phyloP scores from a whole-genome alignment of 2,888 invertebrate species.

The Cryptocephalus moraei region DNA sequence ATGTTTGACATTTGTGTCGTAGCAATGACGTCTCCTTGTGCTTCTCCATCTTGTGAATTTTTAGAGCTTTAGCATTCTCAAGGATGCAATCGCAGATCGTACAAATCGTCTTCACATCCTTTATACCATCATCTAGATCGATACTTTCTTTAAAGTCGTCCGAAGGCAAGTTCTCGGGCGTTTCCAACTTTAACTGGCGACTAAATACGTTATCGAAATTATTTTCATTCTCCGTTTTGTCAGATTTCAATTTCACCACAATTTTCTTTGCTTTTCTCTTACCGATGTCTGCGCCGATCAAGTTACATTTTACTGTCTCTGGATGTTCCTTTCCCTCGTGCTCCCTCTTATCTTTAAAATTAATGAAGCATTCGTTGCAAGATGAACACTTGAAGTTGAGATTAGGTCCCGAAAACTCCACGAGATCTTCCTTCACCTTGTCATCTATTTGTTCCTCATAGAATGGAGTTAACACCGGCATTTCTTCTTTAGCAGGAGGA shows the following conservation, averaged over 20 bases:
- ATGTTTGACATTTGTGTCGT: constrained; percentile 47
- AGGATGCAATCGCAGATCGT: constrained; percentile 27
- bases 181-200: constrained; percentile 30
- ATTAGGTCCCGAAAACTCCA: constrained; percentile 34
- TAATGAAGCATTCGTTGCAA: constrained; percentile 48
- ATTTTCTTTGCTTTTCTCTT: constrained; percentile 31
- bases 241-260: constrained; percentile 27
- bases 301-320: constrained; percentile 27
- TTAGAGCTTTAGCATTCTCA: constrained; percentile 25
- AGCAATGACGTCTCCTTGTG: constrained; percentile 38
- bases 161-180: constrained; percentile 7
- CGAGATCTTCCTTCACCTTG: constrained; percentile 15
- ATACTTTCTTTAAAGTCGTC: not conserved
- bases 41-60: constrained; percentile 40
- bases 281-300: constrained; percentile 25
- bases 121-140: constrained; percentile 1
- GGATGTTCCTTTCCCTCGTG: constrained; percentile 49
- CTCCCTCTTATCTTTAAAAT: constrained; percentile 52
- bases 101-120: constrained; percentile 23
- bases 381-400: constrained; percentile 46
- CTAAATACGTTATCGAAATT: constrained; percentile 37
- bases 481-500: constrained; percentile 8
- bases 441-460: constrained; percentile 6
- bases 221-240: constrained; percentile 28
- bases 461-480: constrained; percentile 1